Evolutionary conservation across 1,140 invertebrate species (phyloP), one percentile per base, ranked within the genome.

Genomic region (Drosophila ficusphila): DNA sequence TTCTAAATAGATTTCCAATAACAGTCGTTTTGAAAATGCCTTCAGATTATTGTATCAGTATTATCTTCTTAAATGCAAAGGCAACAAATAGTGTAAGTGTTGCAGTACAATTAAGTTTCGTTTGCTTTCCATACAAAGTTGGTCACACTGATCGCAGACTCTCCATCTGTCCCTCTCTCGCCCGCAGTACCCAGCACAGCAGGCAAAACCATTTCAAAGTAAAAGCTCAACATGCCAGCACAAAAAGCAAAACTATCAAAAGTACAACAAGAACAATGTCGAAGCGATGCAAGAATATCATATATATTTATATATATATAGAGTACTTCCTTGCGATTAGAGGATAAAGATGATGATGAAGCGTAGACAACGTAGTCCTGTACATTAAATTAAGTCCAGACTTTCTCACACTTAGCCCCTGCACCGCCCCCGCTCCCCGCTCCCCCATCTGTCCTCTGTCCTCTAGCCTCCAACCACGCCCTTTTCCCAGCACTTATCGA

Each of bases 201-300:
- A 85, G 79, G 81, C 79, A 67, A 61, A 71, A 76, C 71, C 79
- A 85, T 85, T 85, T 86, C 82, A 86, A 86, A 86, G 82, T 88
- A 88, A 86, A 86, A 86, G 82, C 82, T 86, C 82, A 86, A 86
- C 82, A 86, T 77, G 62, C 72, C 64, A 76, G 81, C 82, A 86
- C 69, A 77, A 79, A 67, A 69, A 57, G 18, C 18, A 74, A 76
- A 65, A 76, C 75, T 61, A 64, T 64, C 47, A 62, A 86, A 81
- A 79, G 81, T 86, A 86, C 73, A 86, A 81, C 53, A 57, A 48
- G 18, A 48, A 51, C 27, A 42, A 27, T 12, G 33, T 54, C 4
- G 38, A 38, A 18, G 23, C 18, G 27, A 31, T 19, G 41, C 34
- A 60, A 49, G 19, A 33, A 57, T 49, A 49, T 46, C 29, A 6